Evolutionary conservation across 2,888 invertebrate species (phyloP).

Genomic region (Mesochorus sp.): DNA sequence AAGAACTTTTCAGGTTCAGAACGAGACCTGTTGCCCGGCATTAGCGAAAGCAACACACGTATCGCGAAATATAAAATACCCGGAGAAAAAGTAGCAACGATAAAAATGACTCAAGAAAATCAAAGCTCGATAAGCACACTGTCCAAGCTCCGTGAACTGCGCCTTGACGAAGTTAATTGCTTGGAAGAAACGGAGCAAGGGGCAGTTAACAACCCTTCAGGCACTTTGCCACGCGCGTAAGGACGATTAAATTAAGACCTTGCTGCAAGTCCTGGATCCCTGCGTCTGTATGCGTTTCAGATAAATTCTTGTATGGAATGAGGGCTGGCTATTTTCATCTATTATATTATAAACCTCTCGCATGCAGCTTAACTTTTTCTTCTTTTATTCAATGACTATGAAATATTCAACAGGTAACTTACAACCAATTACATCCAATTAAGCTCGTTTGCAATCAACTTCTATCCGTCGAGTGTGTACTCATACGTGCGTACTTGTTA

Average conservation of each 20-base stretch:
- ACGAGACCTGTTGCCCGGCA: conserved; percentile 54
- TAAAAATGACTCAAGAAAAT: conserved; percentile 17
- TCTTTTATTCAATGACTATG: conserved; percentile 68
- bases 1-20: conserved; percentile 44
- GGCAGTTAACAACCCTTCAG: neutral
- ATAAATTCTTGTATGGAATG: neutral
- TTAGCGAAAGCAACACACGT: neutral
- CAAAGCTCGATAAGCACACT: neutral
- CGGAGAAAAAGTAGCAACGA: neutral
- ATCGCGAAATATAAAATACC: neutral
- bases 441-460: conserved; percentile 63
- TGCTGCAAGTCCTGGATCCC: neutral
- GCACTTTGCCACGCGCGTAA: neutral
- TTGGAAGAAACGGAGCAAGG: neutral
- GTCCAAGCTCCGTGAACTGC: neutral
- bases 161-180: conserved; percentile 36
- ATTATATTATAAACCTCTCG: too few relatives aligned
- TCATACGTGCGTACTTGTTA: conserved; percentile 36
- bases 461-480: conserved; percentile 50
- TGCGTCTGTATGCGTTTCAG: neutral
- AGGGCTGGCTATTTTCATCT: neutral
- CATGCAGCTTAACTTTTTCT: neutral
- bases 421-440: conserved; percentile 62
- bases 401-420: too few relatives aligned
- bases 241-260: neutral